Conservation (phyloP, 2,797 vertebrate genomes). For the Crax fasciolata region DNA sequence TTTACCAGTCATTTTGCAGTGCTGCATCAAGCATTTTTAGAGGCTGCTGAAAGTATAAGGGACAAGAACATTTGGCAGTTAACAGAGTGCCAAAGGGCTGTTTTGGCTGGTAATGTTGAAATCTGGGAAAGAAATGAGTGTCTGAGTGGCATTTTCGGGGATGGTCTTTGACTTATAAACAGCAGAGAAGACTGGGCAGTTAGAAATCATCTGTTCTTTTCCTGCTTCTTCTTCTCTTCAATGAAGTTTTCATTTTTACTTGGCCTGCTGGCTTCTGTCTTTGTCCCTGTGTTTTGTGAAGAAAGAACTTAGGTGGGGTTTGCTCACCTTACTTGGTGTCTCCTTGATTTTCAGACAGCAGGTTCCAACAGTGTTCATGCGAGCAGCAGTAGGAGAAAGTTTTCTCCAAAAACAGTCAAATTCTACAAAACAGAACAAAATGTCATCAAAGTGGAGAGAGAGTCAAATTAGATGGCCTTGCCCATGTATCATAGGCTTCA, state of each 20-base stretch:
- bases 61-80: slow-evolving; percentile 28
- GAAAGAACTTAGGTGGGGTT: background rate
- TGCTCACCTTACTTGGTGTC: background rate
- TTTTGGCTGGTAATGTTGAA: background rate
- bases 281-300: background rate
- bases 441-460: background rate
- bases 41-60: slow-evolving; percentile 47
- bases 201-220: background rate
- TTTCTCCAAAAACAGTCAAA: background rate
- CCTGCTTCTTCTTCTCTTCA: background rate
- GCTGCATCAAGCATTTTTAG: slow-evolving; percentile 40
- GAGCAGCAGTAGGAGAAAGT: background rate
- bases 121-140: background rate
- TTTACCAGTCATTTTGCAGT: slow-evolving; percentile 52
- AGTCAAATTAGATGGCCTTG: background rate
- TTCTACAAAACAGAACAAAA: background rate
- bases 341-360: background rate
- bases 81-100: background rate
- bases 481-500: background rate
- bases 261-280: background rate
- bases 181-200: background rate
- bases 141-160: background rate
- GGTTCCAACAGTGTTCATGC: rapidly evolving
- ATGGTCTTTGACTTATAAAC: slow-evolving; percentile 15
- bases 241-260: background rate